Base-by-base conservation (phyloP, 2,797 vertebrate genomes). In the Scleropages formosus region DNA sequence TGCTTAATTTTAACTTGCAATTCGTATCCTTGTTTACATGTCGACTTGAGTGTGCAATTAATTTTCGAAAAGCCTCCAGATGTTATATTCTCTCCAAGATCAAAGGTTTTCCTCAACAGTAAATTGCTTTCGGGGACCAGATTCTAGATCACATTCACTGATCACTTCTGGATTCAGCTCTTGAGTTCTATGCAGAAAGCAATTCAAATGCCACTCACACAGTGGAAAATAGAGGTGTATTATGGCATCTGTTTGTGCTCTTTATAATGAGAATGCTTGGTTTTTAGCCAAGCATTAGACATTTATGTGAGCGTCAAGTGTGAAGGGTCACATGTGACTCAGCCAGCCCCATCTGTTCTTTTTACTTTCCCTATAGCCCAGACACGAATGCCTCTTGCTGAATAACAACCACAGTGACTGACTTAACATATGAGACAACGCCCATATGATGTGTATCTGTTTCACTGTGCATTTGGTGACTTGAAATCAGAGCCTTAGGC, bases 251-350 rank as follows among this genome's bases (percentile, higher is more conserved):
- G 62, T 60, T 56, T 24, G 71, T 44, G 27, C 65, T 44, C 11
- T 44, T 44, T 46, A 8, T 39, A 68, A 77, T 62, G 53, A 74
- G 22, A 72, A 56, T 13, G 39, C 12, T 12, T 39, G 72, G 47
- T 10, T n/a, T 11, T 59, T 4, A 24, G 39, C 74, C 31, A n/a
- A 4, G 65, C 18, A n/a, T 59, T 15, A 24, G 51, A 12, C 46
- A 56, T 75, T 68, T 11, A 53, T 51, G 1, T 31, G 9, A 39
- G 22, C 71, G 24, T 72, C 53, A 61, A 58, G 27, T 24, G 51
- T 20, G 64, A 49, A 64, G 74, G 56, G 74, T 75, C 74, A 69
- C 53, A n/a, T 46, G 64, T 61, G 65, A 75, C 20, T 18, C 74
- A 75, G 74, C 64, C 22, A 4, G 15, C 22, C 74, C 44, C n/a